These are phyloP conservation scores for Cotesia chilonis DNA, from an alignment of 1,140 invertebrate genomes.

Conservation along the genomic window DNA sequence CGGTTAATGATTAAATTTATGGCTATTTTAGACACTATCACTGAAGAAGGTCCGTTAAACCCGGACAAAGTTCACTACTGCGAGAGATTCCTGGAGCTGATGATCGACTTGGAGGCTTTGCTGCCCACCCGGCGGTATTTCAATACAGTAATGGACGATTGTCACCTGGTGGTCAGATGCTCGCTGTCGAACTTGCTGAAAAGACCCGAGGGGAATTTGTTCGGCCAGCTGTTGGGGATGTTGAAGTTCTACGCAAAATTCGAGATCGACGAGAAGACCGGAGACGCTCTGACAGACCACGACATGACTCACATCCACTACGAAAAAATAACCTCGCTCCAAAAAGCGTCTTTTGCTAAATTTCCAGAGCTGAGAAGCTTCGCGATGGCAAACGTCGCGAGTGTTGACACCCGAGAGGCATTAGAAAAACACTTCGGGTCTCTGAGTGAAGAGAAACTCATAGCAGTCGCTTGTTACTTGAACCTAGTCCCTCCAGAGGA, in stretches of 20 bases:
- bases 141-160: conserved; percentile 94
- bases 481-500: conserved; percentile 84
- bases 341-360: conserved; percentile 92
- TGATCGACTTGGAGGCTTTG: conserved; percentile 96
- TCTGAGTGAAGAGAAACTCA: conserved; percentile 81
- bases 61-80: conserved; percentile 81
- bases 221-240: conserved; percentile 91
- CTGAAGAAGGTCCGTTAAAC: conserved; percentile 67
- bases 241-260: conserved; percentile 96
- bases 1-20: conserved; percentile 93
- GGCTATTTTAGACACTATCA: conserved; percentile 79
- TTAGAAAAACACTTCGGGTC: conserved; percentile 87
- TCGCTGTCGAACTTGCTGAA: conserved; percentile 79
- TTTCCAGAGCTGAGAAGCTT: conserved; percentile 89
- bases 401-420: conserved; percentile 87
- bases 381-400: conserved; percentile 91
- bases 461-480: conserved; percentile 85
- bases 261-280: conserved; percentile 97
- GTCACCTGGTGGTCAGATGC: conserved; percentile 91
- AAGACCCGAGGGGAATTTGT: conserved; percentile 89
- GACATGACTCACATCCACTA: conserved; percentile 96
- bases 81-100: conserved; percentile 94
- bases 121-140: conserved; percentile 96
- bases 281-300: conserved; percentile 91
- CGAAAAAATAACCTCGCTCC: conserved; percentile 86